Evolutionary conservation across 2,888 invertebrate genomes (phyloP).

Genomic region (Harpalus rubripes): DNA sequence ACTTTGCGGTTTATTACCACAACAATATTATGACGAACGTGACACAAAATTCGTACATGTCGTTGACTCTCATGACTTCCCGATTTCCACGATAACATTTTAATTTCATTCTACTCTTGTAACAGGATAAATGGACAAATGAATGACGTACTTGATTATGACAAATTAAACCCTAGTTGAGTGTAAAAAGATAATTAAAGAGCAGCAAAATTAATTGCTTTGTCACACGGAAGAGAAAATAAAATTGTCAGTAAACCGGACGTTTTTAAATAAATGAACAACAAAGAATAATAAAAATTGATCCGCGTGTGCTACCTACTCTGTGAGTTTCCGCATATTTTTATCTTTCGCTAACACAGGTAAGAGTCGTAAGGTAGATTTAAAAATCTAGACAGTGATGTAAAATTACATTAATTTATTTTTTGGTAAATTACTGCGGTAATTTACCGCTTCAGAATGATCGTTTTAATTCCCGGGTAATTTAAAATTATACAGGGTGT

Average conservation of each 20-base stretch:
- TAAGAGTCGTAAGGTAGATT: too few relatives aligned
- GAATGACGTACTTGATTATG: neutral
- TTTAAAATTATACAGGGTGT: too few relatives aligned
- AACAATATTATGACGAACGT: slow-evolving; percentile 39
- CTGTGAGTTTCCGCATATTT: too few relatives aligned
- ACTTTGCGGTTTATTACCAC: slow-evolving; percentile 46
- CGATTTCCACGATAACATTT: slow-evolving; percentile 25
- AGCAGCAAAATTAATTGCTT: neutral
- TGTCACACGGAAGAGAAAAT: neutral
- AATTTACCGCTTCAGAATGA: too few relatives aligned
- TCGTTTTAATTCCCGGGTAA: too few relatives aligned
- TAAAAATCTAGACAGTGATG: too few relatives aligned
- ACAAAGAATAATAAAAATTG: neutral
- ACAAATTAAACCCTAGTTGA: neutral
- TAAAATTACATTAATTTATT: too few relatives aligned
- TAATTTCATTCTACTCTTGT: slow-evolving; percentile 13
- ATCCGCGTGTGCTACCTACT: too few relatives aligned
- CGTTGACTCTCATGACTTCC: slow-evolving; percentile 39
- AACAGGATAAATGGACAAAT: neutral
- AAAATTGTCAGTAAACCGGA: neutral
- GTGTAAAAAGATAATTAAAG: slow-evolving; percentile 7
- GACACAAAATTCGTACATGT: slow-evolving; percentile 38
- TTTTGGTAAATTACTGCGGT: too few relatives aligned
- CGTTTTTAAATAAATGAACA: neutral
- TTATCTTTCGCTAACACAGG: too few relatives aligned